Base-by-base conservation (phyloP, 2,888 invertebrate genomes). In the Nasonia oneida region DNA sequence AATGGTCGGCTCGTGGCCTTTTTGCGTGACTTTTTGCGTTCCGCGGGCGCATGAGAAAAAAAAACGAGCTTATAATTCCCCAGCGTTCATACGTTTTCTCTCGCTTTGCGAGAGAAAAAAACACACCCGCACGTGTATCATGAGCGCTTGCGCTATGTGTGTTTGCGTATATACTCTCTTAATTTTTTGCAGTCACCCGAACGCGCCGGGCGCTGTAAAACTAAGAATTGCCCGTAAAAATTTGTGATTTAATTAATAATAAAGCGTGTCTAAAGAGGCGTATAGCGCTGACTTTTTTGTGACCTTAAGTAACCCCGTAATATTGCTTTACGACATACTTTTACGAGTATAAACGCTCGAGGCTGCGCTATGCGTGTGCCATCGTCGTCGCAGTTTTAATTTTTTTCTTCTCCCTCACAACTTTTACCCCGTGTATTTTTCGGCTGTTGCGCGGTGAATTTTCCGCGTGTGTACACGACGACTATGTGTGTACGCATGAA, bases 291-390 rank as follows among this genome's bases (percentile, higher is more conserved):
- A 33, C 33, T 80, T 80, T 80, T 71, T 67, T 50, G 42, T 61
- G 67, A 67, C 71, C 67, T 85, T 67, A 73, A 81, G 78, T 33
- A 79, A 75, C 81, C 80, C 80, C 64, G 73, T 83, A 86, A 83
- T 83, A 86, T 86, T 83, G 83, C 77, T 83, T 86, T 86, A 83
- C 80, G 81, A 82, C 81, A 47, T 37, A 37, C 79, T 75, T 82
- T 79, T 75, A 82, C 61, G 73, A 53, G 71, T 70, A 23, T 29
- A 29, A 29, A 42, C 10, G 23, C 23, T 37, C 73, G 23, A 47
- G 47, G 42, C 73, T 42, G 23, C 3, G 10, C 8, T 37, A 15
- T 42, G 29, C 29, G 8, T 53, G 15, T 23, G 29, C 29, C 64
- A 23, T 4, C 47, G 23, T 12, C 29, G 73, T 23, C 47, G 42